Evolutionary conservation across 2,113 vertebrate species (phyloP).

Genomic region (Bufo gargarizans): DNA sequence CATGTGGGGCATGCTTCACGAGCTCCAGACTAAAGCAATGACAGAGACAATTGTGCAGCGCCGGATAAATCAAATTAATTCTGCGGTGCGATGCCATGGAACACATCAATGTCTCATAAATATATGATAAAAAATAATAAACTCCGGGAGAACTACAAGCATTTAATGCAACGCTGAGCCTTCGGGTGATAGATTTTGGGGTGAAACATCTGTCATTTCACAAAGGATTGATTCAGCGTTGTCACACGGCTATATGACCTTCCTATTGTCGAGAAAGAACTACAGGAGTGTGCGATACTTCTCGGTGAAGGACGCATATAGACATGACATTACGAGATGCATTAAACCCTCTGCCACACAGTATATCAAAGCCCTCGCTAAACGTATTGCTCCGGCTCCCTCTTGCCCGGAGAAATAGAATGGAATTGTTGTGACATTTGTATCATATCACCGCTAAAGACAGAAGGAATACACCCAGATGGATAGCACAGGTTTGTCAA

Average conservation of each 20-base stretch:
- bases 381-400: conserved; percentile 52
- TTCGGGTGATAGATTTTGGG: conserved; percentile 51
- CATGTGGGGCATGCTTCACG: not conserved
- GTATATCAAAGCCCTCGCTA: conserved; percentile 56
- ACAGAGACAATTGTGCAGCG: conserved; percentile 25
- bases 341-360: conserved; percentile 59
- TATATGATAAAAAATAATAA: conserved; percentile 50
- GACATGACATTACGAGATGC: conserved; percentile 58
- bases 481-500: conserved; percentile 57
- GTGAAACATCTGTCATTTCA: conserved; percentile 43
- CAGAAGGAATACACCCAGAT: conserved; percentile 59
- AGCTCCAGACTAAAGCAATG: conserved; percentile 19
- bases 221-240: conserved; percentile 47
- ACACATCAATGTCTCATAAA: conserved; percentile 21
- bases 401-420: conserved; percentile 51
- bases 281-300: conserved; percentile 45
- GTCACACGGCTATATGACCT: conserved; percentile 50
- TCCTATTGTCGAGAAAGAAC: conserved; percentile 52
- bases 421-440: conserved; percentile 53
- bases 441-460: conserved; percentile 51
- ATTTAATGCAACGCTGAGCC: conserved; percentile 37
- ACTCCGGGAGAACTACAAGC: conserved; percentile 12
- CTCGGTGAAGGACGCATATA: conserved; percentile 58
- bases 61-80: conserved; percentile 41
- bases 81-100: not conserved